phyloP scores from a whole-genome alignment of 2,113 vertebrate species.

The Microcebus ravelobensis region DNA sequence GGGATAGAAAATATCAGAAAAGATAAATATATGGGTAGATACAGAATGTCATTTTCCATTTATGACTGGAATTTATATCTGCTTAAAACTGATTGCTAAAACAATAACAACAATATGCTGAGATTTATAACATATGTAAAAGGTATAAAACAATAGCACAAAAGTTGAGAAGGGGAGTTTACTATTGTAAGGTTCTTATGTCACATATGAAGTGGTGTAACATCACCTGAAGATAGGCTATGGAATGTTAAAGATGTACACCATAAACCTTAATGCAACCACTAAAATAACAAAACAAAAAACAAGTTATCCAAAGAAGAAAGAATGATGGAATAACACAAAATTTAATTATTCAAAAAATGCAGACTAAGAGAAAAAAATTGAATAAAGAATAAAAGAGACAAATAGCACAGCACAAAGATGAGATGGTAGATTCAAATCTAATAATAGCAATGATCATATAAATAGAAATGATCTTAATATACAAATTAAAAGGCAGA shows the following conservation, averaged over 20 bases:
- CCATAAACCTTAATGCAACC: neutral
- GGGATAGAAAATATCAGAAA: neutral
- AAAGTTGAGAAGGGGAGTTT: too few species aligned
- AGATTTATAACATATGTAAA: neutral
- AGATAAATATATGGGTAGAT: neutral
- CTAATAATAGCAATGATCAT: neutral
- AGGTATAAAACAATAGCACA: neutral
- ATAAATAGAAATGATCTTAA: neutral
- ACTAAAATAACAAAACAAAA: too few species aligned
- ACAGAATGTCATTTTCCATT: neutral
- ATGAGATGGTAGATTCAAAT: neutral
- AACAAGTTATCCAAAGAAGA: neutral
- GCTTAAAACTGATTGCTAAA: neutral
- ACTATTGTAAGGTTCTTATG: neutral
- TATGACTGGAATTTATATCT: neutral
- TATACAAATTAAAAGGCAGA: neutral
- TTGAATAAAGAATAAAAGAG: neutral
- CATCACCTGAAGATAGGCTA: neutral
- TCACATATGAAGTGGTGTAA: neutral
- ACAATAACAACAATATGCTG: neutral
- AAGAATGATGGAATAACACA: neutral
- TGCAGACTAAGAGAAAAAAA: neutral
- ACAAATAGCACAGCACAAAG: neutral
- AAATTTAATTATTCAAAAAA: neutral
- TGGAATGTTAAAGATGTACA: neutral